phyloP scores from a whole-genome alignment of 2,888 invertebrate species.

The Acronicta aceris region DNA sequence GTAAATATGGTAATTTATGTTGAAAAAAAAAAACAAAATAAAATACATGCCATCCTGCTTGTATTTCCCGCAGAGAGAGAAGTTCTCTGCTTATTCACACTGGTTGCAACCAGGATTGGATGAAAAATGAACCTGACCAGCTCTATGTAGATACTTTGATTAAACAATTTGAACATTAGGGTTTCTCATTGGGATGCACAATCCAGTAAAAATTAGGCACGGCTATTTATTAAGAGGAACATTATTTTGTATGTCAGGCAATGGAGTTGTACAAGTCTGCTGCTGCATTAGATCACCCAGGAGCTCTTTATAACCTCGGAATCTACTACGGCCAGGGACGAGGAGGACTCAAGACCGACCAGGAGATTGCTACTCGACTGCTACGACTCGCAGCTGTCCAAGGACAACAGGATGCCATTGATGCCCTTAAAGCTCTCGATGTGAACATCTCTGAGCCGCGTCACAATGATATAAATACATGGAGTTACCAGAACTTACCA shows the following conservation, averaged over 20 bases:
- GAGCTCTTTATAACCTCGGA: constrained; percentile 92
- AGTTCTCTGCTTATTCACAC: too few species aligned
- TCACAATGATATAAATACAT: constrained; percentile 57
- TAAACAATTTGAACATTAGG: too few species aligned
- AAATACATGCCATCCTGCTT: too few species aligned
- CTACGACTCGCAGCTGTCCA: constrained; percentile 89
- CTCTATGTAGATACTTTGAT: too few species aligned
- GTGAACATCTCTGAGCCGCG: constrained; percentile 63
- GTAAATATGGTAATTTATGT: too few species aligned
- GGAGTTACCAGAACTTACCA: constrained; percentile 62
- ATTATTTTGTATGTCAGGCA: constrained; percentile 84
- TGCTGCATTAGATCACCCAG: constrained; percentile 90
- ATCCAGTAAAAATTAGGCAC: too few species aligned
- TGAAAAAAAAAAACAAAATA: too few species aligned
- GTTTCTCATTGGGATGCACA: too few species aligned
- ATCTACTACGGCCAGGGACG: constrained; percentile 91
- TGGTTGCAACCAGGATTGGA: too few species aligned
- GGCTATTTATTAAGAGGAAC: too few species aligned
- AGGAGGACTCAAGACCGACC: constrained; percentile 88
- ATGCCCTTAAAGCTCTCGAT: constrained; percentile 82
- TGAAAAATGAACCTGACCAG: too few species aligned
- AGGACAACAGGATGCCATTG: constrained; percentile 89
- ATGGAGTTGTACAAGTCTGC: constrained; percentile 91
- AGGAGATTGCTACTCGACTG: constrained; percentile 83
- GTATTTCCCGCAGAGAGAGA: too few species aligned